These are phyloP conservation scores for Callionymus lyra DNA, from an alignment of 2,113 vertebrate species.

Conservation along the genomic window DNA sequence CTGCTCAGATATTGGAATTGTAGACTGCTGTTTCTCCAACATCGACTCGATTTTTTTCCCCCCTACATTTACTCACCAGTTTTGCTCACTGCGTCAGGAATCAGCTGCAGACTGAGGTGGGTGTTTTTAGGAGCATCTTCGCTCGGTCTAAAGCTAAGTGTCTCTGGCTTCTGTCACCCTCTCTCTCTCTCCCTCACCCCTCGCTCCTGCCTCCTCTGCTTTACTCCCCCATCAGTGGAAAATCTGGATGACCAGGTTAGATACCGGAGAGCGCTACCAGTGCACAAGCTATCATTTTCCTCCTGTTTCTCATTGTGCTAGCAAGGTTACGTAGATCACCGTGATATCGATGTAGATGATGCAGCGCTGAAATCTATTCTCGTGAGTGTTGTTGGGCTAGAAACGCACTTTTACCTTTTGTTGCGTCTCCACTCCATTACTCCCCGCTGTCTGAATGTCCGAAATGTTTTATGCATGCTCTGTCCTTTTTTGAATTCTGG, in stretches of 20 bases:
- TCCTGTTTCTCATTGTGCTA: too few species aligned
- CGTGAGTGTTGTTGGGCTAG: slow-evolving; percentile 51
- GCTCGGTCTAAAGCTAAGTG: slow-evolving; percentile 32
- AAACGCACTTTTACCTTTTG: slow-evolving; percentile 15
- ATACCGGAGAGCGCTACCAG: slow-evolving; percentile 10
- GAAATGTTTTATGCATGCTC: slow-evolving; percentile 47
- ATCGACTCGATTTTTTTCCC: slow-evolving; percentile 33
- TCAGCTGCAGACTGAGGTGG: slow-evolving; percentile 64
- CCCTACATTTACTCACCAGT: slow-evolving; percentile 30
- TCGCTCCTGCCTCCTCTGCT: slow-evolving; percentile 16
- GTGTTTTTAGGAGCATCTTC: slow-evolving; percentile 46
- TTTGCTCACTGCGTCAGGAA: slow-evolving; percentile 53
- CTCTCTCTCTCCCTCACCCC: slow-evolving; percentile 9
- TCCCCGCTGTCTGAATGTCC: slow-evolving; percentile 24
- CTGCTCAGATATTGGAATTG: slow-evolving; percentile 42
- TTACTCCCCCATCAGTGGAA: slow-evolving; percentile 25
- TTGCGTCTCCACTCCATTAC: slow-evolving; percentile 16
- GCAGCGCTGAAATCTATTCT: slow-evolving; percentile 47
- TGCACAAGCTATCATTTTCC: slow-evolving; percentile 14
- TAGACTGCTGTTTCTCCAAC: slow-evolving; percentile 42
- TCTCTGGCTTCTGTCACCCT: slow-evolving; percentile 23
- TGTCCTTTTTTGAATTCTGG: slow-evolving; percentile 21
- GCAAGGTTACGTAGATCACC: slow-evolving; percentile 21
- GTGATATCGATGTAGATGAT: slow-evolving; percentile 20
- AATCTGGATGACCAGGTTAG: slow-evolving; percentile 16